Percentiles rank a stretch among this genome's conserved stretches.
These are phyloP conservation scores for Aulostomus chinensis DNA, from an alignment of 2,797 vertebrate genomes.

Conservation along the genomic window DNA sequence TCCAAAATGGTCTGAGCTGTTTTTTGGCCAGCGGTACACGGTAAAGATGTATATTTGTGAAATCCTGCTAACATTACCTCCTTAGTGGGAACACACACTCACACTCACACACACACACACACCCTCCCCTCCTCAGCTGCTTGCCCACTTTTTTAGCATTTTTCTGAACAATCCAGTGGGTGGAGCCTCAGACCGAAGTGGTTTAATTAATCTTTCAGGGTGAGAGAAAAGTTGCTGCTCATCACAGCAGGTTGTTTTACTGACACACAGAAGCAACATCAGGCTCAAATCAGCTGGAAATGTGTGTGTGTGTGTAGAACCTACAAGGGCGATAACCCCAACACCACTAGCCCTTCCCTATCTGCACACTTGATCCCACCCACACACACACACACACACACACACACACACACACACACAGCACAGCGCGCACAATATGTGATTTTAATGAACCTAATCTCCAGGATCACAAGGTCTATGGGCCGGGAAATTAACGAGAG, in stretches of 20 bases:
- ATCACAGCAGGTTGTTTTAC: background rate
- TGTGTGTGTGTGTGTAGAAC: conserved; percentile 16
- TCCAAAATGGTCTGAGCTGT: too few species aligned
- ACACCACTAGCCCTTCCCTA: conserved; percentile 41
- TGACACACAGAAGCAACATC: conserved; percentile 4
- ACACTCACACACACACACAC: too few species aligned
- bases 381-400: conserved; percentile 23
- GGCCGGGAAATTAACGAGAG: conserved; percentile 94
- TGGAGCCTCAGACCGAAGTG: too few species aligned
- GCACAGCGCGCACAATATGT: conserved; percentile 76
- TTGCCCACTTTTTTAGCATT: too few species aligned
- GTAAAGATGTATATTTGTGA: too few species aligned
- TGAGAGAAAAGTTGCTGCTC: background rate
- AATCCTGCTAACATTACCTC: too few species aligned
- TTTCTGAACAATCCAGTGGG: too few species aligned
- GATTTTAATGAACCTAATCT: conserved; percentile 91
- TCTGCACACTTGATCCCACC: conserved; percentile 50
- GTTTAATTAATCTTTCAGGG: background rate
- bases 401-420: conserved; percentile 25
- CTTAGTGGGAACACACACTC: too few species aligned
- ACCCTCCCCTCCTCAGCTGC: too few species aligned
- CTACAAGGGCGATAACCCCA: conserved; percentile 54
- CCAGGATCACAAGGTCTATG: conserved; percentile 88
- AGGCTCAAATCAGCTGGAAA: background rate
- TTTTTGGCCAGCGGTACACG: too few species aligned